Percentiles rank a stretch among this genome's conserved stretches.
Conservation (phyloP, 2,797 vertebrate species). For the Onychomys torridus region DNA sequence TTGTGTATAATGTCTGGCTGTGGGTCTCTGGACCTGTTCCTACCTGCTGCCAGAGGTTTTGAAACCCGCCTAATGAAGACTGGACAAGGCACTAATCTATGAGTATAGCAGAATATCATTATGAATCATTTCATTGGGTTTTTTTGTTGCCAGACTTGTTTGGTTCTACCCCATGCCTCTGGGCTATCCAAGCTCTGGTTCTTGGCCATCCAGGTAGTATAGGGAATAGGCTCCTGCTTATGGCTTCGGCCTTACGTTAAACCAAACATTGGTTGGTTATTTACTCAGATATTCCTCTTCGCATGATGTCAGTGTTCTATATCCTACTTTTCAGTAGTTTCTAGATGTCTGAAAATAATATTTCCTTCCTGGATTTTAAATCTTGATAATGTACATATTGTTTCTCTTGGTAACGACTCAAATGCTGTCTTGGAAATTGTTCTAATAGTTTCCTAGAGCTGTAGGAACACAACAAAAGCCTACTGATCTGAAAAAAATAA, state of each 20-base stretch:
- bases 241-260: neutral
- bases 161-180: neutral
- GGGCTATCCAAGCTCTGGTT: neutral
- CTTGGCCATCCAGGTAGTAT: neutral
- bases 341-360: neutral
- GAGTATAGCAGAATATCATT: neutral
- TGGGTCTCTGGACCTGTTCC: neutral
- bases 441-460: neutral
- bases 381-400: neutral
- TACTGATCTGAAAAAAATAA: neutral
- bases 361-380: neutral
- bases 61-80: neutral
- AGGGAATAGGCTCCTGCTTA: neutral
- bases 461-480: neutral
- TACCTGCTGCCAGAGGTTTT: neutral
- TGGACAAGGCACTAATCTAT: neutral
- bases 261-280: neutral
- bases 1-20: neutral
- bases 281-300: neutral
- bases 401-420: neutral
- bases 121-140: neutral
- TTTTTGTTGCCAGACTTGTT: neutral
- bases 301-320: neutral
- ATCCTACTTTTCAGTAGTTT: neutral
- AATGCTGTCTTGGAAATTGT: neutral